Conservation (phyloP, 2,113 vertebrate genomes). For the Azemiops feae region DNA sequence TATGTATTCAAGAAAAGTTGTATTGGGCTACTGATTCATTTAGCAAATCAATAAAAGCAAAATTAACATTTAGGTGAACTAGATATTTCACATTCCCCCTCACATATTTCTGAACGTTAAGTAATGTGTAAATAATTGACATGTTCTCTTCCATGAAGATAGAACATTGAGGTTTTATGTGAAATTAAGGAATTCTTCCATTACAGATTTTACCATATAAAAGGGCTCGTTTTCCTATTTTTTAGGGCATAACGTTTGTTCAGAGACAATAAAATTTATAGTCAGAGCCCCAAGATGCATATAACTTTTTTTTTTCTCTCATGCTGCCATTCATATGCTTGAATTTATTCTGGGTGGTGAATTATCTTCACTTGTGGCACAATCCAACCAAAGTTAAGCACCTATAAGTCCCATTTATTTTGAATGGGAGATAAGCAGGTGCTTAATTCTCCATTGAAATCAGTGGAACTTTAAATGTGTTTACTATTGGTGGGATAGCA, state of each 20-base stretch:
- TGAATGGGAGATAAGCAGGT: background rate
- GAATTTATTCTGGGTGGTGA: background rate
- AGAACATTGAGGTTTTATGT: background rate
- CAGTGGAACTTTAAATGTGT: background rate
- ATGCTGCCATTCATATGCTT: constrained; percentile 34
- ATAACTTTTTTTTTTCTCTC: background rate
- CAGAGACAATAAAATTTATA: background rate
- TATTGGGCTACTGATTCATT: background rate
- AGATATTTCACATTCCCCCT: background rate
- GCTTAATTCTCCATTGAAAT: constrained; percentile 12
- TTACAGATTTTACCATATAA: background rate
- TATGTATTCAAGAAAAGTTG: background rate
- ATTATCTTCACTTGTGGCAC: background rate
- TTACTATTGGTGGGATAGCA: constrained; percentile 16
- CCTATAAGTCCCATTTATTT: background rate
- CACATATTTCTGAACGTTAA: background rate
- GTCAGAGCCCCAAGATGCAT: constrained; percentile 27
- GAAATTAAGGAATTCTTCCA: background rate
- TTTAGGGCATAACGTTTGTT: background rate
- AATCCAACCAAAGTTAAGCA: constrained; percentile 13
- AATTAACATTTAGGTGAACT: background rate
- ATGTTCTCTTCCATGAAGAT: constrained; percentile 18
- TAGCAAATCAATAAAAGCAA: background rate
- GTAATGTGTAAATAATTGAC: constrained; percentile 16
- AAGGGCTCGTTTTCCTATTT: constrained; percentile 16